Conservation (phyloP, 2,888 invertebrate species). For the Thymelicus sylvestris region DNA sequence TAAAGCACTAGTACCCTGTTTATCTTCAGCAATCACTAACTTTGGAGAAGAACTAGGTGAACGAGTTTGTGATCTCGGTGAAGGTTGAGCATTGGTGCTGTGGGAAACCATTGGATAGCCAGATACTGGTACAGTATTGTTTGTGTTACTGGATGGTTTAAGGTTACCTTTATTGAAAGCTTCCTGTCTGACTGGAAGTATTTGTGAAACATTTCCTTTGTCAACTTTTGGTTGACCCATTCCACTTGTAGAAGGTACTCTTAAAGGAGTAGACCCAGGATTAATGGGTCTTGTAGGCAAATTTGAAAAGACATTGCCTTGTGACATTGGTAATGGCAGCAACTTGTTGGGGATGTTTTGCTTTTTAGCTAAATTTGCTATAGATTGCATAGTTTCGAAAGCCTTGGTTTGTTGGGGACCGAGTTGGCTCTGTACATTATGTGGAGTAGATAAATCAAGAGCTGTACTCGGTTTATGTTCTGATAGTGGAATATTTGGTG, state of each 20-base stretch:
- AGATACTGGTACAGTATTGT: conserved; percentile 57
- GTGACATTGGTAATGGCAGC: conserved; percentile 59
- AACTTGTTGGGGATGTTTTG: conserved; percentile 71
- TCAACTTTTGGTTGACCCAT: conserved; percentile 69
- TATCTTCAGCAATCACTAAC: conserved; percentile 80
- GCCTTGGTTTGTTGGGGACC: conserved; percentile 75
- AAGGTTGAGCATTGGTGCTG: conserved; percentile 63
- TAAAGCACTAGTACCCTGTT: conserved; percentile 61
- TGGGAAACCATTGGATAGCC: conserved; percentile 62
- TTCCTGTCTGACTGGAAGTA: conserved; percentile 60
- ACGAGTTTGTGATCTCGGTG: conserved; percentile 76
- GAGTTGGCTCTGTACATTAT: conserved; percentile 70
- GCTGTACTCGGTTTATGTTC: conserved; percentile 72
- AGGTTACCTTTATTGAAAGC: conserved; percentile 57
- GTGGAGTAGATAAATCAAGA: conserved; percentile 78
- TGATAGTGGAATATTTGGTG: conserved; percentile 48
- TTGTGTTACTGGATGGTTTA: conserved; percentile 57
- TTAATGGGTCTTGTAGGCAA: conserved; percentile 61
- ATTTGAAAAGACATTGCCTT: conserved; percentile 63
- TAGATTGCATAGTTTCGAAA: conserved; percentile 82
- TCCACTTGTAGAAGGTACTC: conserved; percentile 65
- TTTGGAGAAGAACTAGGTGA: conserved; percentile 82
- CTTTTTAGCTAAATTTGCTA: conserved; percentile 80
- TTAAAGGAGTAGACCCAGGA: conserved; percentile 58
- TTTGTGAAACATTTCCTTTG: conserved; percentile 56